Base-by-base conservation (phyloP, 92 coral and sea anemone genomes). In the Siderastrea radians region DNA sequence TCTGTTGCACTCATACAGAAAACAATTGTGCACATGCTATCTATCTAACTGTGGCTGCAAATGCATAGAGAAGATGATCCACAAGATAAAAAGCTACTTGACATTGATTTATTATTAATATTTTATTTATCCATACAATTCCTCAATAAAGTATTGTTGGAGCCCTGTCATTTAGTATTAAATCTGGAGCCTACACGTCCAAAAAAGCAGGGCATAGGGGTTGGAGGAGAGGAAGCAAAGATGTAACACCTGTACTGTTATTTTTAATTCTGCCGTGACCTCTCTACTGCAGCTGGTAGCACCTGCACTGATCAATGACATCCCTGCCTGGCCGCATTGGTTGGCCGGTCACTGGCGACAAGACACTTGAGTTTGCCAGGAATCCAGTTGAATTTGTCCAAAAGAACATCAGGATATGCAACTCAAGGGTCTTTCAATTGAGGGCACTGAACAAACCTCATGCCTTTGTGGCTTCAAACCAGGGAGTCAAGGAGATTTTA, bases 341-440 rank as follows among this genome's bases (percentile, higher is more conserved):
- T 6, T 98, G 98, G 98, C 91, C 95, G 8, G 86, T 94, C 11
- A 84, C 96, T 13, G 97, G 99, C 10, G 99, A 98, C 88, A 98
- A 90, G 86, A 98, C 99, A 6, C 84, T 95, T 61, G 99, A 98
- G 54, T 98, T 98, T 94, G 96, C 99, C 0, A 89, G 89, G 64
- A 94, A 95, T 79, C 99, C 99, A 11, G 65, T 83, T 53, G 96
- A 94, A 74, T 98, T 98, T 84, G 88, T 87, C 38, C 93, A 93
- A 61, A 84, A 80, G n/a, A 86, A 78, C 49, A 88, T 92, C 50
- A 92, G 88, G 64, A 80, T 86, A 47, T 92, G 80, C 74, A 89
- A 89, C 7, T 95, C 96, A 74, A 88, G 96, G 74, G 85, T 98
- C 6, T 98, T 98, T 68, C 98, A 95, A 77, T 85, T 93, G 17